Evolutionary conservation across 2,113 vertebrate species (phyloP).

Genomic region (Scartelaos histophorus): DNA sequence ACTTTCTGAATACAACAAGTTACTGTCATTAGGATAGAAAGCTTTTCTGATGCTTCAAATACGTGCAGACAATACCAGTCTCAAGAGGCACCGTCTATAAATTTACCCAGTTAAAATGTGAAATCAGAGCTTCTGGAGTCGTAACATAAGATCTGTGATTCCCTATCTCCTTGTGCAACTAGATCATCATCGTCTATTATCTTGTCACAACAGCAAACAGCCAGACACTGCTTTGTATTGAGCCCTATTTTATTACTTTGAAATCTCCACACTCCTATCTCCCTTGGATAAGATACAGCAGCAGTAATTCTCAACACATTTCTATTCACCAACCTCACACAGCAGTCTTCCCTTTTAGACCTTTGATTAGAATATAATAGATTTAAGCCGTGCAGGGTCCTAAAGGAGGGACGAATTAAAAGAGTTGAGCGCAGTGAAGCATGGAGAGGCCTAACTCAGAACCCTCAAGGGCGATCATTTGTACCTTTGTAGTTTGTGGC

Average conservation of each 20-base stretch:
- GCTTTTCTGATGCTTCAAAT: not conserved
- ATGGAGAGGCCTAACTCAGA: slow-evolving; percentile 19
- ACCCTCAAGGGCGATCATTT: slow-evolving; percentile 15
- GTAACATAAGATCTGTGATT: slow-evolving; percentile 24
- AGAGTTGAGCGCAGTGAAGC: slow-evolving; percentile 25
- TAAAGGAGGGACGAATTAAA: slow-evolving; percentile 27
- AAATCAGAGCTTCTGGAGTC: slow-evolving; percentile 1
- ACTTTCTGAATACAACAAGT: not conserved
- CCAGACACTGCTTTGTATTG: slow-evolving; percentile 27
- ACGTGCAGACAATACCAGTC: slow-evolving; percentile 15
- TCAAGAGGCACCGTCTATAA: slow-evolving; percentile 10
- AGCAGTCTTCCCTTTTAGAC: slow-evolving; percentile 40
- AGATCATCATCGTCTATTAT: slow-evolving; percentile 24
- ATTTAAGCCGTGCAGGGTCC: slow-evolving; percentile 17
- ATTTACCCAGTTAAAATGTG: slow-evolving; percentile 11
- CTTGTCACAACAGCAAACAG: slow-evolving; percentile 37
- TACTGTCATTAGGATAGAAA: not conserved
- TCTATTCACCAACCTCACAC: slow-evolving; percentile 39
- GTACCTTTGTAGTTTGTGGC: slow-evolving; percentile 10
- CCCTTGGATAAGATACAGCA: slow-evolving; percentile 32
- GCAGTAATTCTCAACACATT: slow-evolving; percentile 40
- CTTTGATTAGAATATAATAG: slow-evolving; percentile 49
- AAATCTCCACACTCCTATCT: slow-evolving; percentile 19
- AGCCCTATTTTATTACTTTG: slow-evolving; percentile 28
- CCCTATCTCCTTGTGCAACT: slow-evolving; percentile 1